Conservation (phyloP, 2,888 invertebrate species). For the Peribatodes rhomboidaria region DNA sequence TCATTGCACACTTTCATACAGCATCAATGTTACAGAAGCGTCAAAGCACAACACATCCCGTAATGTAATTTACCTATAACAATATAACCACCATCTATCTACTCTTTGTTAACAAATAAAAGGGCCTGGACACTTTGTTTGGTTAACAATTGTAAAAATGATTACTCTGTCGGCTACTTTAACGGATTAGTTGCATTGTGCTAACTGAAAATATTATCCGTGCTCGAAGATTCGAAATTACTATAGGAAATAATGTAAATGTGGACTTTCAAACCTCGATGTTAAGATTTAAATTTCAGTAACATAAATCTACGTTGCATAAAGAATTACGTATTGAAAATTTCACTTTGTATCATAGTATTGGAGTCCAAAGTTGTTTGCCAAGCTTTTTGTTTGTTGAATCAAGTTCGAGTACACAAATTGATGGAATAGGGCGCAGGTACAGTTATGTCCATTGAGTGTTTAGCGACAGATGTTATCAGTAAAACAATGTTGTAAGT, state of each 20-base stretch:
- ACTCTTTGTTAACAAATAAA: slow-evolving; percentile 72
- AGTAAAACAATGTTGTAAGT: slow-evolving; percentile 79
- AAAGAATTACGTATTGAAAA: not conserved
- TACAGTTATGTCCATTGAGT: slow-evolving; percentile 83
- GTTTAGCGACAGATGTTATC: slow-evolving; percentile 77
- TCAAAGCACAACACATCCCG: slow-evolving; percentile 68
- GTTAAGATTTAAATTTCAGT: slow-evolving; percentile 5
- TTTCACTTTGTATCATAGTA: slow-evolving; percentile 4
- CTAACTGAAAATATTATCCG: slow-evolving; percentile 54
- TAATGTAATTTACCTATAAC: slow-evolving; percentile 74
- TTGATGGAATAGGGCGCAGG: slow-evolving; percentile 71
- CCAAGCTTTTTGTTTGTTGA: slow-evolving; percentile 39
- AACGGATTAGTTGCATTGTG: slow-evolving; percentile 79
- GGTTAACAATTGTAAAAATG: slow-evolving; percentile 72
- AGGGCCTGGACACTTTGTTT: slow-evolving; percentile 70
- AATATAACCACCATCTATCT: slow-evolving; percentile 59
- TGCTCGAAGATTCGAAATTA: slow-evolving; percentile 16
- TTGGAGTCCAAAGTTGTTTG: slow-evolving; percentile 12
- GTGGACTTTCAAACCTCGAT: not conserved
- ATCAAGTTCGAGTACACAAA: slow-evolving; percentile 45
- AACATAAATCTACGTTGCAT: not conserved
- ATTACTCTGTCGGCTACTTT: slow-evolving; percentile 79
- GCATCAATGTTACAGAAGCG: slow-evolving; percentile 63
- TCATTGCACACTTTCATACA: slow-evolving; percentile 68
- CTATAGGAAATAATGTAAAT: not conserved